These are phyloP conservation scores for Typhlomys cinereus DNA, from an alignment of 2,113 vertebrate species.

Conservation along the genomic window DNA sequence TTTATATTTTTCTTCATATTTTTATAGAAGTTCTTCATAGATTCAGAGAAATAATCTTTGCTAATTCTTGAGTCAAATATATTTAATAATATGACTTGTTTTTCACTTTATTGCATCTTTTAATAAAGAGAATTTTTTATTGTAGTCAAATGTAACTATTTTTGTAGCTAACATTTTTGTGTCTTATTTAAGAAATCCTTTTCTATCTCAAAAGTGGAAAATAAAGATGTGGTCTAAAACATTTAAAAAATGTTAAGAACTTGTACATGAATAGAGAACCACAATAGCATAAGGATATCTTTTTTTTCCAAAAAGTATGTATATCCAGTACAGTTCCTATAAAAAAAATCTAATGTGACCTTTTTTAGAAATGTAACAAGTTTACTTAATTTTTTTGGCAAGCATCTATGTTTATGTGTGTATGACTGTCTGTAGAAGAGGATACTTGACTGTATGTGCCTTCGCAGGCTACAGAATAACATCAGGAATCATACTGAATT, in stretches of 20 bases:
- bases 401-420: too few species aligned
- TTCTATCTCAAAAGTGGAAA: neutral
- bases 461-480: too few species aligned
- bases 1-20: neutral
- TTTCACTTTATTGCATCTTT: neutral
- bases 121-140: slow-evolving; percentile 13
- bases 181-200: slow-evolving; percentile 7
- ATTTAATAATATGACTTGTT: neutral
- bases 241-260: neutral
- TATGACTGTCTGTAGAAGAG: too few species aligned
- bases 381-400: too few species aligned
- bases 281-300: neutral
- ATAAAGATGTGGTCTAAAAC: neutral
- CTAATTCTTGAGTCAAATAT: neutral
- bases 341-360: neutral
- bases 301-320: neutral
- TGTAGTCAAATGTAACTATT: neutral
- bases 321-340: neutral
- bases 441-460: too few species aligned
- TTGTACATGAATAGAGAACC: neutral
- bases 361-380: neutral
- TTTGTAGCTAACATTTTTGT: neutral
- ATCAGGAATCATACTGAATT: too few species aligned
- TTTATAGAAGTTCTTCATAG: neutral
- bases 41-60: neutral